Evolutionary conservation across 1,140 invertebrate genomes (phyloP), one percentile per base, ranked within the genome.

Genomic region (Drosophila quadrilineata): DNA sequence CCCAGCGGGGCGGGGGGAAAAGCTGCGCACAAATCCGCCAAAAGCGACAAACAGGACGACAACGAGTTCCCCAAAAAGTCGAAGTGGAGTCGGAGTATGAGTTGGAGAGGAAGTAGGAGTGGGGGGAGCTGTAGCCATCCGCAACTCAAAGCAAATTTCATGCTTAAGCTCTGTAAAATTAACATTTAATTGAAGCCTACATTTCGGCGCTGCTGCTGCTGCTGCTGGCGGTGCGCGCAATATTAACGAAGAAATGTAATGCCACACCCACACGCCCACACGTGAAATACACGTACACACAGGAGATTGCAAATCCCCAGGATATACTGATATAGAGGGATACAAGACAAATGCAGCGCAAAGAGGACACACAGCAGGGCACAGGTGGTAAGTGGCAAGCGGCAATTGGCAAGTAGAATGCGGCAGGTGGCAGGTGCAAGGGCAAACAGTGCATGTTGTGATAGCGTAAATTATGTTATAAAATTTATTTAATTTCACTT

Each of bases 401-500:
- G 43, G 12, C 50, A 46, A 21, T 8, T 19, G 28, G 24, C 6
- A 59, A 24, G 41, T 28, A n/a, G 12, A 28, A 16, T 16, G 22
- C 10, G 5, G 6, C 3, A 6, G 50, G 35, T 54, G 9, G 21
- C 9, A 41, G 26, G 6, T 1, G 31, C 36, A 4, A 28, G 16
- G 3, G 46, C 10, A 9, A n/a, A n/a, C 17, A 38, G 66, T 80
- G 79, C 79, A 85, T 85, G 79, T 85, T 85, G 84, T 85, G 79
- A 85, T 85, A 85, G 74, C 79, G 79, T 85, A 85, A 85, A 85
- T 85, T 85, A 85, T 85, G 73, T 84, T 85, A 85, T 79, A 85
- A 85, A 85, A 85, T 85, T 85, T 85, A 85, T 85, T 85, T 85
- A 85, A 85, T 85, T 85, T 85, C 79, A 77, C 79, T 85, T 75